Base-by-base conservation (phyloP, 2,888 invertebrate genomes). In the Aromia moschata region DNA sequence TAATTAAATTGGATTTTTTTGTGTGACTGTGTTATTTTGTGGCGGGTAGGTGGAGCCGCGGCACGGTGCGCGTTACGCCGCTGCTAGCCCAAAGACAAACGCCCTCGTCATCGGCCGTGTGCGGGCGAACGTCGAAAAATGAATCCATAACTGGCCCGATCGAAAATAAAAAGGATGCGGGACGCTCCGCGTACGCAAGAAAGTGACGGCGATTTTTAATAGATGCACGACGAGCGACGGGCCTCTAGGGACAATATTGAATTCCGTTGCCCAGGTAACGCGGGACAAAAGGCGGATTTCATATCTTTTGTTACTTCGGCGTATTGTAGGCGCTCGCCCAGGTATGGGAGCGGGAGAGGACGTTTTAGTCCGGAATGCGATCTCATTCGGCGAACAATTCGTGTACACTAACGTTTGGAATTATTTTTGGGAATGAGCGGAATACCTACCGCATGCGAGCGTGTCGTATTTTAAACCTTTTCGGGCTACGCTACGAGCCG, bases 201-300 rank as follows among this genome's bases (percentile, higher is more conserved):
- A 71, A 66, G 69, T 65, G 72, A 71, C 68, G 71, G 71, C 65
- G 69, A 75, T 76, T 77, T 75, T 75, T 76, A 75, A 77, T 75
- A 75, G 74, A 74, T 75, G 70, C 72, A 65, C 62, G 72, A 70
- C 67, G 67, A 69, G 65, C n/a, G n/a, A n/a, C n/a, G n/a, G n/a
- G n/a, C 65, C 60, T 63, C 61, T 62, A 56, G 70, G 73, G 73
- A 76, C 75, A 75, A 76, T 76, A 76, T 74, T 75, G 73, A 70
- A 73, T 76, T 75, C 74, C 74, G 71, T 73, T 67, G 71, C 74
- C n/a, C 77, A 77, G 77, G 78, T 78, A 78, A 74, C 72, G 69
- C 70, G 69, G 76, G 75, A 78, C 77, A 78, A 77, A 75, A 73
- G 76, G 73, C 68, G 76, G 77, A 78, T 78, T 78, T 77, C 71